These are phyloP conservation scores for Plumapathes pennacea DNA, from an alignment of 92 coral and sea anemone genomes.

Conservation along the genomic window DNA sequence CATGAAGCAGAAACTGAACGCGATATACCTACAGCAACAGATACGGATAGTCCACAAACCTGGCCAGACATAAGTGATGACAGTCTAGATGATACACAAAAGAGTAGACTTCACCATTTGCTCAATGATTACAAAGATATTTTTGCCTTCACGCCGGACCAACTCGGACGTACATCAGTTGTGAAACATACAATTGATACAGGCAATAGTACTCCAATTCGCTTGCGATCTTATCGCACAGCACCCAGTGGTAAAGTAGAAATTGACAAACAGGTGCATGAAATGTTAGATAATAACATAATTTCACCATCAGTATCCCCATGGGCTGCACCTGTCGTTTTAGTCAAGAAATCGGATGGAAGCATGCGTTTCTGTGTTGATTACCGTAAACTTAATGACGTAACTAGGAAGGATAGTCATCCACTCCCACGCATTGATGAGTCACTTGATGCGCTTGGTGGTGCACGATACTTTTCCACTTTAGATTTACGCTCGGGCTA, in stretches of 20 bases:
- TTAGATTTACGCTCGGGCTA: constrained; percentile 55
- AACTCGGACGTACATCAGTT: constrained; percentile 49
- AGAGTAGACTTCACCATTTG: background rate
- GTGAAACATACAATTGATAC: constrained; percentile 53
- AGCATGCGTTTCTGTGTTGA: constrained; percentile 49
- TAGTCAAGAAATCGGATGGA: constrained; percentile 61
- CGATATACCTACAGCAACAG: background rate
- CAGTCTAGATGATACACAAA: background rate
- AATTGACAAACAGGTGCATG: constrained; percentile 42
- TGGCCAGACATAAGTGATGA: background rate
- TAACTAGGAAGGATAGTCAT: constrained; percentile 30
- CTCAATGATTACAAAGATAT: constrained; percentile 31
- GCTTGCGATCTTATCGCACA: constrained; percentile 54
- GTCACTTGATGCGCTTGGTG: constrained; percentile 46
- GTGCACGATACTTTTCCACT: constrained; percentile 41
- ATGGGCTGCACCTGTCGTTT: constrained; percentile 54
- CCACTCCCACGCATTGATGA: constrained; percentile 52
- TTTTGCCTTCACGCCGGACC: constrained; percentile 31
- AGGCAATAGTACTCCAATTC: constrained; percentile 42
- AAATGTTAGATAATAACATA: constrained; percentile 41
- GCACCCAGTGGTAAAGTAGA: constrained; percentile 29
- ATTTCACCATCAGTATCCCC: constrained; percentile 48
- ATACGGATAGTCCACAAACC: constrained; percentile 4
- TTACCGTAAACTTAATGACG: constrained; percentile 27
- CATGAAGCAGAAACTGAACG: background rate